A percentile compares a stretch with the other conserved stretches of the same genome.
These are phyloP conservation scores for Alentia gelatinosa DNA, from an alignment of 2,888 invertebrate species.

Conservation along the genomic window DNA sequence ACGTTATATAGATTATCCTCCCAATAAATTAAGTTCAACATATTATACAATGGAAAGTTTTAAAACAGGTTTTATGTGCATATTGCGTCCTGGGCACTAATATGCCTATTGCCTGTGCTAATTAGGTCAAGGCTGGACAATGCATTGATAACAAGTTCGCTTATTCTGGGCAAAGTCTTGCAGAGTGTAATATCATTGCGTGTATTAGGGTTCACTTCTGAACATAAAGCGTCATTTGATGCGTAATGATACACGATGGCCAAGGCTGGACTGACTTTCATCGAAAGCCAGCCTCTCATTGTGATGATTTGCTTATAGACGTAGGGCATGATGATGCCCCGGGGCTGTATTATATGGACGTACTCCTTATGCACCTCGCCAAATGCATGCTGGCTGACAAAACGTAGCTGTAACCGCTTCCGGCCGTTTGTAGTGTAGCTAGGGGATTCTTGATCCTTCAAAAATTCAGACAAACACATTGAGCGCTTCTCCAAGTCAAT, in stretches of 20 bases:
- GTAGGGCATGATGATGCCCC: background rate
- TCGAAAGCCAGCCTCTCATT: background rate
- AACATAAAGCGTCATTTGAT: background rate
- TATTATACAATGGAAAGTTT: no score
- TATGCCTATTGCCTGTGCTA: background rate
- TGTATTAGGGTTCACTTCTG: background rate
- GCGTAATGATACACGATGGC: background rate
- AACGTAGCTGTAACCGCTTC: background rate
- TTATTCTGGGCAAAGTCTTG: background rate
- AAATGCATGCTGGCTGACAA: background rate
- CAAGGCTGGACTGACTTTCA: background rate
- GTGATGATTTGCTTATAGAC: background rate
- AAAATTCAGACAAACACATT: background rate
- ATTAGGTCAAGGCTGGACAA: background rate
- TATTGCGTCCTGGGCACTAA: background rate
- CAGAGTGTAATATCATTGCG: background rate
- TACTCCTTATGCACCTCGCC: background rate
- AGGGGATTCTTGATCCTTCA: background rate
- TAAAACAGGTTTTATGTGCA: background rate
- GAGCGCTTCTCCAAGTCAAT: background rate
- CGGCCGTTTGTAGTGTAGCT: background rate
- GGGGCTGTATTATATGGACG: background rate
- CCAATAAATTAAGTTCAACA: no score
- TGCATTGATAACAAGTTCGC: background rate
- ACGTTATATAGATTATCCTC: no score